Percentiles rank a stretch among this genome's conserved stretches.
phyloP scores from a whole-genome alignment of 1,140 invertebrate genomes.

The Gryon sp. region DNA sequence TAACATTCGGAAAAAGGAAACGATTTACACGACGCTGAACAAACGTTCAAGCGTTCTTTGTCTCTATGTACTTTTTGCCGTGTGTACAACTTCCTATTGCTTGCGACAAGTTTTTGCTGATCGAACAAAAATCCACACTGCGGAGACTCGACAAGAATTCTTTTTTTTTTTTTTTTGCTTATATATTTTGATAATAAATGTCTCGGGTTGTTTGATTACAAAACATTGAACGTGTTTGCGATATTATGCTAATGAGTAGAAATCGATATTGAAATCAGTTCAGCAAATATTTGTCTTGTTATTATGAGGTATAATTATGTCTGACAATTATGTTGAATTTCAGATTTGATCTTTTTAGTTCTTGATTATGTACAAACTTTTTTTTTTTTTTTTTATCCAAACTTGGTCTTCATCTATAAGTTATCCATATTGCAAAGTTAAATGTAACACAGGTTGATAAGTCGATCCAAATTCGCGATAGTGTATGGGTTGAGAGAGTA shows the following conservation, averaged over 20 bases:
- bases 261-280: neutral
- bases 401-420: too few relatives aligned
- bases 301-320: too few relatives aligned
- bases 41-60: constrained; percentile 16
- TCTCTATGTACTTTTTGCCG: constrained; percentile 4
- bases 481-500: too few relatives aligned
- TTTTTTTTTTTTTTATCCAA: too few relatives aligned
- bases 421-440: too few relatives aligned
- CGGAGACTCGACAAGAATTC: too few relatives aligned
- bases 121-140: neutral
- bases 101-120: neutral
- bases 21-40: constrained; percentile 24
- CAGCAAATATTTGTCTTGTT: too few relatives aligned
- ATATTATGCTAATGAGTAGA: constrained; percentile 14
- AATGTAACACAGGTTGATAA: too few relatives aligned
- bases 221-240: constrained; percentile 28
- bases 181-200: constrained; percentile 44
- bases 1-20: constrained; percentile 54
- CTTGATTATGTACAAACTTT: too few relatives aligned
- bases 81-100: constrained; percentile 10
- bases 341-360: neutral
- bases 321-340: too few relatives aligned
- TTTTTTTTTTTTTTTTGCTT: constrained; percentile 17
- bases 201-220: constrained; percentile 13
- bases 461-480: too few relatives aligned